Evolutionary conservation across 2,113 vertebrate species (phyloP).

Genomic region (Sceloporus tristichus): DNA sequence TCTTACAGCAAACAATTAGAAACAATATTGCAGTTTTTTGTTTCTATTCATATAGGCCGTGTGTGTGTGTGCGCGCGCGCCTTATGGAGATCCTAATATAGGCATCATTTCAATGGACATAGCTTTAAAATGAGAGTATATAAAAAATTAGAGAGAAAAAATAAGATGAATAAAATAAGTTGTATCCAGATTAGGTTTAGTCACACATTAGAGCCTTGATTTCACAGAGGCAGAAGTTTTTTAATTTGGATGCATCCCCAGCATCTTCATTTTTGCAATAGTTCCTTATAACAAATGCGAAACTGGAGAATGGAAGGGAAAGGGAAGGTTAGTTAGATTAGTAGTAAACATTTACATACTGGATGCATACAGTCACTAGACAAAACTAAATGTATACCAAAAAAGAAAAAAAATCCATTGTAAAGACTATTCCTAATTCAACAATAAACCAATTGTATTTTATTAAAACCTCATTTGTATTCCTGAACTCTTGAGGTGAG

Average conservation of each 20-base stretch:
- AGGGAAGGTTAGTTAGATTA: background rate
- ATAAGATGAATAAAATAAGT: background rate
- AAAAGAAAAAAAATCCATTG: no score
- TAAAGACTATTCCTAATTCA: background rate
- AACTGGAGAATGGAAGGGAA: background rate
- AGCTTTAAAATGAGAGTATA: background rate
- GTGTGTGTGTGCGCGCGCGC: no score
- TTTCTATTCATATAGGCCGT: background rate
- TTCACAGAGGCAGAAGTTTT: background rate
- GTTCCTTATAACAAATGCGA: background rate
- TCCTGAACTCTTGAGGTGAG: background rate
- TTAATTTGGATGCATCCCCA: background rate
- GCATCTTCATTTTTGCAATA: background rate
- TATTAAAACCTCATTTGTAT: background rate
- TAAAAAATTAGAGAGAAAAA: background rate
- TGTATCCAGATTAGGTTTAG: background rate
- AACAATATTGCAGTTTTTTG: background rate
- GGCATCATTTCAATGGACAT: background rate
- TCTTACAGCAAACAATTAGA: background rate
- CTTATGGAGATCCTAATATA: no score
- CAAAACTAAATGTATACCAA: background rate
- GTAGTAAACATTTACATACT: background rate
- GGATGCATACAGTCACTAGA: background rate
- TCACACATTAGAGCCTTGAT: background rate
- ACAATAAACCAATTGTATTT: background rate